Evolutionary conservation across 1,140 invertebrate genomes (phyloP).

Genomic region (Neotoxoptera formosana): DNA sequence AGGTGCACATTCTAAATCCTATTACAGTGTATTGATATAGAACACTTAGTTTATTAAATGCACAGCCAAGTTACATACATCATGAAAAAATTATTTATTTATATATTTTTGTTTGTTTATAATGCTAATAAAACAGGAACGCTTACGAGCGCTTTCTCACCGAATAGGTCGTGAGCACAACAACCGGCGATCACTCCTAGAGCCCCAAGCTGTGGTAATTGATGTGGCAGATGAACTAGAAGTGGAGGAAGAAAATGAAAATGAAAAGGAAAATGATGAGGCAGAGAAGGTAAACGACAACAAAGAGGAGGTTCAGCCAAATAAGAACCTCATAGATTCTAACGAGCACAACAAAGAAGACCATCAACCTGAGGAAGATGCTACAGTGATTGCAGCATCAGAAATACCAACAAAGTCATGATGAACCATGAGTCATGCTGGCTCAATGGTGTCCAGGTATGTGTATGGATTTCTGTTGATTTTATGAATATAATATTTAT

Average conservation of each 20-base stretch:
- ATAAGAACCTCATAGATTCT: neutral
- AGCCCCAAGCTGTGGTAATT: neutral
- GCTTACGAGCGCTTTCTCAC: constrained; percentile 15
- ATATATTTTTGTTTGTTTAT: neutral
- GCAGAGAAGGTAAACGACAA: neutral
- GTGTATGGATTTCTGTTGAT: neutral
- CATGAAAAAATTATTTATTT: neutral
- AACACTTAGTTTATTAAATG: neutral
- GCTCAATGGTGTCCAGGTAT: neutral
- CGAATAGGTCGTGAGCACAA: constrained; percentile 41
- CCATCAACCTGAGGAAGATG: neutral
- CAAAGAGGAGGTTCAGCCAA: neutral
- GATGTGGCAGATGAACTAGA: neutral
- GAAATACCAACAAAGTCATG: neutral
- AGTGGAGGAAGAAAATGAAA: neutral
- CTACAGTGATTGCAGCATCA: neutral
- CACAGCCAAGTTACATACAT: neutral
- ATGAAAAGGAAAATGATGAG: neutral
- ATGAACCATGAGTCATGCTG: neutral
- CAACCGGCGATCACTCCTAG: constrained; percentile 36
- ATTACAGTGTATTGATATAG: neutral
- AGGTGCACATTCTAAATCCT: neutral
- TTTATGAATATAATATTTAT: neutral
- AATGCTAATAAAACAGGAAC: constrained; percentile 12
- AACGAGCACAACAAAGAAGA: neutral